A percentile compares a stretch with the other conserved stretches of the same genome.
Evolutionary conservation across 2,113 vertebrate genomes (phyloP).

Genomic region (Crotalus tigris): DNA sequence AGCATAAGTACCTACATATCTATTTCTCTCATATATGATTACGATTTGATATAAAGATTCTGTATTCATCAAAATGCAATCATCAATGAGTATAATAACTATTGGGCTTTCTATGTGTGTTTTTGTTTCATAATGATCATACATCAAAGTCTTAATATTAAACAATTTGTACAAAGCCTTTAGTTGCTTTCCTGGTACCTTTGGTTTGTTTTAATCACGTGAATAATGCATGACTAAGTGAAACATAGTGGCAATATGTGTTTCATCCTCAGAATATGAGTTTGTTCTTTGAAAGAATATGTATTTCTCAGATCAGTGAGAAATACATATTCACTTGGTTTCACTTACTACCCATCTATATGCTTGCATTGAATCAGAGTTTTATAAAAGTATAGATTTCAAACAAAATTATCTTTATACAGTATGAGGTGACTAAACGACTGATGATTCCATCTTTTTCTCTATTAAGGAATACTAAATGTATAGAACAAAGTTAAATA

Average conservation of each 20-base stretch:
- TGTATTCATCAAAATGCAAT: fast-evolving
- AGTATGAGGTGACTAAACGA: neutral
- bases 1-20: neutral
- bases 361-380: neutral
- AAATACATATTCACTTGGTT: neutral
- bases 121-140: neutral
- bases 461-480: neutral
- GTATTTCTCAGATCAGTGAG: neutral
- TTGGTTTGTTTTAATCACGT: neutral
- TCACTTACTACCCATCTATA: constrained; percentile 1
- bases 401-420: constrained; percentile 19
- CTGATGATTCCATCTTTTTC: neutral
- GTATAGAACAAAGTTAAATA: neutral
- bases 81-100: neutral
- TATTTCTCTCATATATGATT: neutral
- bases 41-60: neutral
- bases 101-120: neutral
- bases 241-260: constrained; percentile 15
- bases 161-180: constrained; percentile 17
- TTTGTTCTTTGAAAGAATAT: neutral
- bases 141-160: neutral
- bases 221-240: constrained; percentile 8
- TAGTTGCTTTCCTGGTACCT: neutral
- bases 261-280: neutral
- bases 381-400: neutral